Conservation (phyloP, 2,113 vertebrate species). For the Ophiodon elongatus region DNA sequence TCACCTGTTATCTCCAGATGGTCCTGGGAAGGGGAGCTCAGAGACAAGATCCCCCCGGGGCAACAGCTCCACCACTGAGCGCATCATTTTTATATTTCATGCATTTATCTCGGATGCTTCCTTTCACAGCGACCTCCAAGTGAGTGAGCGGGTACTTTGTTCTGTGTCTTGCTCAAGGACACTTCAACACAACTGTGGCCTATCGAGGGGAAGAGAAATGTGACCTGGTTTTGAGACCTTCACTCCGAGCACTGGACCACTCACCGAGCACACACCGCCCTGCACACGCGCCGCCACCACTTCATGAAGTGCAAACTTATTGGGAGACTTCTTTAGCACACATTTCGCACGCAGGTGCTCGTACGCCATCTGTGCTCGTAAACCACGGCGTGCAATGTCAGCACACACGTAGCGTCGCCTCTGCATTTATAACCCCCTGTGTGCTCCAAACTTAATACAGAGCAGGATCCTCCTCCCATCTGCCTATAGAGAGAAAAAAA, state of each 20-base stretch:
- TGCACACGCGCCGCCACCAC: constrained; percentile 5
- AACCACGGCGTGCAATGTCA: constrained; percentile 14
- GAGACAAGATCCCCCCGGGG: constrained; percentile 54
- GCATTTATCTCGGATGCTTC: constrained; percentile 56
- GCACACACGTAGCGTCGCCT: not conserved
- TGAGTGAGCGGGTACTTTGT: constrained; percentile 45
- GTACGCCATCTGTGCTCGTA: constrained; percentile 31
- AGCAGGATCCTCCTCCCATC: constrained; percentile 12
- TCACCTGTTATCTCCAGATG: constrained; percentile 70
- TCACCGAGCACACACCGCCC: constrained; percentile 11
- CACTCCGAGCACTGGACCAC: constrained; percentile 17
- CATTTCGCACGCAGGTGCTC: not conserved
- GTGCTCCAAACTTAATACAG: constrained; percentile 15
- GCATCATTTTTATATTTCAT: constrained; percentile 62
- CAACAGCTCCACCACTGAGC: constrained; percentile 51
- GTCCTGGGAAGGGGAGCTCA: constrained; percentile 56
- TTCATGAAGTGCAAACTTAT: constrained; percentile 16
- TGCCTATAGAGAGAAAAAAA: constrained; percentile 23
- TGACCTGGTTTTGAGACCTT: constrained; percentile 55
- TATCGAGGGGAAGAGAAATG: constrained; percentile 18
- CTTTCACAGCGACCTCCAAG: constrained; percentile 46
- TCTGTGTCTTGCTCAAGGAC: constrained; percentile 67
- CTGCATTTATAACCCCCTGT: constrained; percentile 16
- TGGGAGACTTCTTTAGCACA: constrained; percentile 13
- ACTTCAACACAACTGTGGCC: not conserved